Conservation (phyloP, 2,797 vertebrate genomes). For the Cyprinodon diabolis region DNA sequence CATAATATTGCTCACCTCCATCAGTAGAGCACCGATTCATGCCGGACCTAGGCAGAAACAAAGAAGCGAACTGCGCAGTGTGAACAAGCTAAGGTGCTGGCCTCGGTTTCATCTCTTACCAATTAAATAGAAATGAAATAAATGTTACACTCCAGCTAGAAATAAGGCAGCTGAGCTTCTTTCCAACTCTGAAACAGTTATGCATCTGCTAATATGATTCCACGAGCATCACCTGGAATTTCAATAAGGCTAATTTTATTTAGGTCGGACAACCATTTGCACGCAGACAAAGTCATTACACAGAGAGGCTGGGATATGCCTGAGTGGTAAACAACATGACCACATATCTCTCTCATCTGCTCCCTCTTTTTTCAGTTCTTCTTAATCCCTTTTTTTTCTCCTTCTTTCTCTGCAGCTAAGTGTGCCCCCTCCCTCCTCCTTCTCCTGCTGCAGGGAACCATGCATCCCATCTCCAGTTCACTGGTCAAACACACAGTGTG, state of each 20-base stretch:
- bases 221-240: slow-evolving; percentile 62
- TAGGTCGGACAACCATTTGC: slow-evolving; percentile 37
- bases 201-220: slow-evolving; percentile 59
- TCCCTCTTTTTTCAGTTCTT: slow-evolving; percentile 47
- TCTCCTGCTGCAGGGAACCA: slow-evolving; percentile 72
- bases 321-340: slow-evolving; percentile 43
- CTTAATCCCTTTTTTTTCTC: slow-evolving; percentile 48
- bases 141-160: slow-evolving; percentile 45
- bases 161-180: slow-evolving; percentile 35
- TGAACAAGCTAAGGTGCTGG: slow-evolving; percentile 16
- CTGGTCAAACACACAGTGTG: slow-evolving; percentile 77
- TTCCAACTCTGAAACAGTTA: slow-evolving; percentile 41
- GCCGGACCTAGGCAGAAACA: slow-evolving; percentile 39
- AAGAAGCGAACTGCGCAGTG: slow-evolving; percentile 6
- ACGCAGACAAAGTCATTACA: slow-evolving; percentile 29
- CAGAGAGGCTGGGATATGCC: slow-evolving; percentile 24
- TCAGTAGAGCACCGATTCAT: slow-evolving; percentile 52
- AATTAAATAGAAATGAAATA: slow-evolving; percentile 69
- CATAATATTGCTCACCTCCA: slow-evolving; percentile 57
- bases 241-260: slow-evolving; percentile 60
- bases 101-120: slow-evolving; percentile 43
- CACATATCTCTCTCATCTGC: slow-evolving; percentile 32
- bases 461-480: slow-evolving; percentile 77
- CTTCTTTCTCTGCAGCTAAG: slow-evolving; percentile 59
- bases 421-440: slow-evolving; percentile 4